Base-by-base conservation (phyloP, 92 coral and sea anemone species). In the Umimayanthus kanabou region DNA sequence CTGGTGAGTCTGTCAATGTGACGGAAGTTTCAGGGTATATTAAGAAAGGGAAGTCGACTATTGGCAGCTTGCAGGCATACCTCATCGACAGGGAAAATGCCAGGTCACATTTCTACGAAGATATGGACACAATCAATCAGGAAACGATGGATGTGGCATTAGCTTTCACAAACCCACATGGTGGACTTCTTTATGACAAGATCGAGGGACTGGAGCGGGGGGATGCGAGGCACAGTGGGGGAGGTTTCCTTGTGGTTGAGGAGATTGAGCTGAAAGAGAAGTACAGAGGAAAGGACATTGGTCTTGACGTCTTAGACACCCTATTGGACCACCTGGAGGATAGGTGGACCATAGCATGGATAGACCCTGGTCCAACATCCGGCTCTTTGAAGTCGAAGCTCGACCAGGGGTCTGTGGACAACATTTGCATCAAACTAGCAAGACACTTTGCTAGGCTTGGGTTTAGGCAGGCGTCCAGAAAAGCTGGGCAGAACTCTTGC, bases 391-490 rank as follows among this genome's bases (percentile, higher is more conserved):
- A 53, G 58, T 67, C 73, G 11, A n/a, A 67, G 10, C 73, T 28
- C 26, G 73, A 67, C 33, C 73, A 67, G 2, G 29, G 18, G 73
- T n/a, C 73, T 23, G 33, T 67, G 26, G 73, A 67, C 73, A 28
- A 23, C 73, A 10, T 28, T n/a, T n/a, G 26, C 73, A 67, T 28
- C 73, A 67, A 67, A 67, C 30, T 67, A 6, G 23, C 22, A 3
- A 67, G 73, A 33, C 73, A 67, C 30, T 67, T 67, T 67, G 73
- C 73, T 23, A 67, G 73, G 73, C 73, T 67, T 28, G 73, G 73
- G 2, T 67, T 67, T 67, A 6, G 7, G 2, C 73, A 67, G 30
- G 73, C 73, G 2, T 67, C 73, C 18, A n/a, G 33, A 9, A 67
- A 9, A 9, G 73, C 73, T n/a, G 73, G 73, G 0, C 29, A 67